phyloP scores from a whole-genome alignment of 2,888 invertebrate genomes.

The Tortricodes alternella region DNA sequence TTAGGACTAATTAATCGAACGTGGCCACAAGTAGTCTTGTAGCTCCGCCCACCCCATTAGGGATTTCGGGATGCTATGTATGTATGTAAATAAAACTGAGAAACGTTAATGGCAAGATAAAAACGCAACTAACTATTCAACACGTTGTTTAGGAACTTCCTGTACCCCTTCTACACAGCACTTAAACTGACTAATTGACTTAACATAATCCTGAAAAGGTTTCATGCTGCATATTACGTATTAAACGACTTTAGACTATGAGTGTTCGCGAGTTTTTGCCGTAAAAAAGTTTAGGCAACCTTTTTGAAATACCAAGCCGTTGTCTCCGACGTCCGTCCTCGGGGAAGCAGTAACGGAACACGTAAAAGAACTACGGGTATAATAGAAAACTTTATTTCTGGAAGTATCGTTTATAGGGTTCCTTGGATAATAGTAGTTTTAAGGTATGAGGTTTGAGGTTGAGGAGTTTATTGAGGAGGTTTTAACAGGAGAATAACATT shows the following conservation, averaged over 20 bases:
- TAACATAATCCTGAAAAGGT: conserved; percentile 1
- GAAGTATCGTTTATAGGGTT: neutral
- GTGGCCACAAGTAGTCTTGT: too few species aligned
- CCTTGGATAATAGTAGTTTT: neutral
- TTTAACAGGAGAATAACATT: too few species aligned
- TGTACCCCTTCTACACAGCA: neutral
- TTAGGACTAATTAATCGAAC: too few species aligned
- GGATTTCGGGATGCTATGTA: too few species aligned
- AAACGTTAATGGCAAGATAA: too few species aligned
- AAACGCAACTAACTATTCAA: neutral
- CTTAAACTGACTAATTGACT: neutral
- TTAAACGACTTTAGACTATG: conserved; percentile 17
- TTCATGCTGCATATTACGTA: conserved; percentile 8
- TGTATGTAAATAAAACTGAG: too few species aligned
- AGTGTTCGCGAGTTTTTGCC: neutral
- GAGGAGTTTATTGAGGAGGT: neutral
- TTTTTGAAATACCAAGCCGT: conserved; percentile 9
- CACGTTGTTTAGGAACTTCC: conserved; percentile 5
- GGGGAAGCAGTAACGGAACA: conserved; percentile 4
- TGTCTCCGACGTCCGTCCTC: neutral
- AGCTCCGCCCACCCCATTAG: too few species aligned
- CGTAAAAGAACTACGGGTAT: conserved; percentile 13
- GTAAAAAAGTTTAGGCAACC: conserved; percentile 13
- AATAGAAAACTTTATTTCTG: conserved; percentile 14
- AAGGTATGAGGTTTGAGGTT: neutral